These are phyloP conservation scores for Atta colombica DNA, from an alignment of 1,140 invertebrate genomes.

Conservation along the genomic window DNA sequence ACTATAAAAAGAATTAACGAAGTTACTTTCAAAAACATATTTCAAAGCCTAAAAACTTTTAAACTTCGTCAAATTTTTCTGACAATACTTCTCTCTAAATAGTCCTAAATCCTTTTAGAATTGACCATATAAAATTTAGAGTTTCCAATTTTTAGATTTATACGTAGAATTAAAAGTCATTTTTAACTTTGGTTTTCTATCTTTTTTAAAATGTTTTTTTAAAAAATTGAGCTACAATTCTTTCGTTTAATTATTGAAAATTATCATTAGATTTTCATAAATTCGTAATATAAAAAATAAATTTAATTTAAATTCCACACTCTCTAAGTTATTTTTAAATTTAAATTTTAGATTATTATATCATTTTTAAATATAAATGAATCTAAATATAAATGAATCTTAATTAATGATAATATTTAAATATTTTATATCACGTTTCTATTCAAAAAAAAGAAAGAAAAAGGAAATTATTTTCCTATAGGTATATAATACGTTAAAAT, in stretches of 20 bases:
- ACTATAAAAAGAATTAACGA: neutral
- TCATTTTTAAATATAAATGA: conserved; percentile 3
- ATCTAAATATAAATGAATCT: neutral
- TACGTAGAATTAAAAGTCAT: neutral
- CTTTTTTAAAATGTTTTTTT: neutral
- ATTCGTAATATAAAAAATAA: neutral
- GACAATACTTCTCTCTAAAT: neutral
- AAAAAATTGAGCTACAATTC: neutral
- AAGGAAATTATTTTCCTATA: neutral
- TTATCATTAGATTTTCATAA: neutral
- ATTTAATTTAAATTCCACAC: conserved; percentile 6
- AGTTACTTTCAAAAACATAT: neutral
- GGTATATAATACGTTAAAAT: conserved; percentile 12
- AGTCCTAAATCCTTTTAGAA: neutral
- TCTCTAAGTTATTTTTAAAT: neutral
- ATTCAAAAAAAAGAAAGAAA: neutral
- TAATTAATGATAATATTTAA: neutral
- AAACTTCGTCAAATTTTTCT: neutral
- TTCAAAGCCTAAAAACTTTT: neutral
- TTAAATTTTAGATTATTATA: conserved; percentile 13
- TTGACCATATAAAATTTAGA: neutral
- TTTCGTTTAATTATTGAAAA: neutral
- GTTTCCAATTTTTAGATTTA: neutral
- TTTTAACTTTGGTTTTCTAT: neutral
- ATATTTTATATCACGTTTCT: neutral